Base-by-base conservation (phyloP, 2,888 invertebrate genomes). In the Melieria crassipennis region DNA sequence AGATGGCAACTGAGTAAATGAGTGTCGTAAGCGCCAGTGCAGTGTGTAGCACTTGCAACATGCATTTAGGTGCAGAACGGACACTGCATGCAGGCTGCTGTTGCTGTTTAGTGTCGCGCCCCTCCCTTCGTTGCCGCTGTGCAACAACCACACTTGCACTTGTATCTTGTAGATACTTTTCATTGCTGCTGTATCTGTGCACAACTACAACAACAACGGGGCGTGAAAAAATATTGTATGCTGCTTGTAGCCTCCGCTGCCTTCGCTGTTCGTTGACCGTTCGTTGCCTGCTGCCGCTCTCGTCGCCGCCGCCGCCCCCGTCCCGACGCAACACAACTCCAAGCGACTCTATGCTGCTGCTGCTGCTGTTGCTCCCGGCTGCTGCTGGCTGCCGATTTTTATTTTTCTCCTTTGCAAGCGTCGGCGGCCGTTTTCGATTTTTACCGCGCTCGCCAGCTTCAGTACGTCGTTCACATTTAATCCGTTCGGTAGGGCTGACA, bases 391-490 rank as follows among this genome's bases (percentile, higher is more conserved):
- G 48, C 10, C 9, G 56, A 62, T 47, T 65, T n/a, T 63, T 50
- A 30, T 72, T 68, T 70, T 71, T 70, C 67, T 73, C 56, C 71
- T 76, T 75, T 74, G 70, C 75, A 73, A 67, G 58, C 50, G 67
- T 67, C 58, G 60, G 16, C n/a, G 66, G 67, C 50, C 67, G 58
- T 73, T 63, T 69, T 66, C 69, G 65, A 55, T 66, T 63, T 60
- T 62, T 67, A 68, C 46, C 72, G 69, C 61, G 69, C 62, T 69
- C 56, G 63, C 61, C 76, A 75, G 75, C 71, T 70, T 74, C 75
- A 82, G 82, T 82, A 81, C 79, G 79, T 79, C 79, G 81, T 79
- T 80, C 79, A 81, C 81, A 81, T 81, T 81, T 81, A 81, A 82
- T 80, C 82, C 81, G 82, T 81, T 81, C 82, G 81, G 81, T 78